These are phyloP conservation scores for Myripristis jacobus DNA, from an alignment of 2,797 vertebrate genomes.

Conservation along the genomic window DNA sequence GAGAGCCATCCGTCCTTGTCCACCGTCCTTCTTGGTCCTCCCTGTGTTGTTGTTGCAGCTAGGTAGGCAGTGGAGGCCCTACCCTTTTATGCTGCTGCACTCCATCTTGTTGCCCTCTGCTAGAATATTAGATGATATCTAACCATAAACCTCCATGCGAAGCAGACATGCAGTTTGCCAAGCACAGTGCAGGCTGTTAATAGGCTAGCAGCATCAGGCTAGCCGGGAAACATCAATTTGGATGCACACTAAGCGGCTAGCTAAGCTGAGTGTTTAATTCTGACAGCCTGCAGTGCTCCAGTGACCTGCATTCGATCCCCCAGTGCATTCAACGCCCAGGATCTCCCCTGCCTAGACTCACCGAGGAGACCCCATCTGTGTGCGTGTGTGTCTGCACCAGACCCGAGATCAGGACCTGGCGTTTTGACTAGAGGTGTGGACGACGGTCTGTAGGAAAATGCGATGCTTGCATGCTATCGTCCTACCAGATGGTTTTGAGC, in stretches of 20 bases:
- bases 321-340: conserved; percentile 38
- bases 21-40: conserved; percentile 1
- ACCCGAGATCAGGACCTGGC: conserved; percentile 41
- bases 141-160: conserved; percentile 10
- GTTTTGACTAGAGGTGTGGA: neutral
- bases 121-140: conserved; percentile 18
- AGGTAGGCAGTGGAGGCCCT: conserved; percentile 8
- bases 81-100: neutral
- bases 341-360: conserved; percentile 2
- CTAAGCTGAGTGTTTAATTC: conserved; percentile 36
- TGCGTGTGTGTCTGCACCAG: conserved; percentile 24
- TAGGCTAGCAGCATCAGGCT: neutral
- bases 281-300: conserved; percentile 60
- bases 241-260: conserved; percentile 4
- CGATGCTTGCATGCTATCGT: conserved; percentile 35
- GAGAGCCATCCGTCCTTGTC: neutral
- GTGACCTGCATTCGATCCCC: conserved; percentile 70
- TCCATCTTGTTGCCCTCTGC: conserved; percentile 45
- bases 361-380: conserved; percentile 26
- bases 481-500: conserved; percentile 57
- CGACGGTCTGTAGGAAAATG: conserved; percentile 18
- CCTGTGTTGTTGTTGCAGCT: conserved; percentile 40
- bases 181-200: neutral
- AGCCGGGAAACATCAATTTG: neutral
- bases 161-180: conserved; percentile 9